Evolutionary conservation across 2,797 vertebrate genomes (phyloP).

Genomic region (Xyrichtys novacula): DNA sequence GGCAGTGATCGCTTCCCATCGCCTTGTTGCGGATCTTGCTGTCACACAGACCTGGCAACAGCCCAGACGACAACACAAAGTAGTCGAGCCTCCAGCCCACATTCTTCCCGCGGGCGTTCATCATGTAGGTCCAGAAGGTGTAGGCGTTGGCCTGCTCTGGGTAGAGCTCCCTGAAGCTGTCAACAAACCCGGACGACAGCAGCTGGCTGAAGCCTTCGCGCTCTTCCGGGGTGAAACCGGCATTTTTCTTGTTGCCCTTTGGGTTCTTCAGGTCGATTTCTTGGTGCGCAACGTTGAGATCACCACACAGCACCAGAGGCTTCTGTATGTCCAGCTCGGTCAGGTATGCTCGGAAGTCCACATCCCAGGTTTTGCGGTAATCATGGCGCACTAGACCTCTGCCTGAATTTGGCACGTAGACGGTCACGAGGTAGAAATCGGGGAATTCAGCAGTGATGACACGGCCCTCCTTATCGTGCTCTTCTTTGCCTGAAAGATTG

Average conservation of each 20-base stretch:
- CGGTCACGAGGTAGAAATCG: constrained; percentile 88
- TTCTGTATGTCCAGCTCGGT: constrained; percentile 87
- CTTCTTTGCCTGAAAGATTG: constrained; percentile 86
- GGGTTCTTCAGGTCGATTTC: constrained; percentile 94
- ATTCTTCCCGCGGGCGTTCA: constrained; percentile 91
- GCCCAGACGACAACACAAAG: constrained; percentile 88
- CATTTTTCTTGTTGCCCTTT: constrained; percentile 92
- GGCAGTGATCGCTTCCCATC: constrained; percentile 93
- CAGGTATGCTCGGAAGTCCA: constrained; percentile 88
- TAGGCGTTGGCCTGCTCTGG: constrained; percentile 87
- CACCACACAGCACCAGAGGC: constrained; percentile 90
- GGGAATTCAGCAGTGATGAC: constrained; percentile 93
- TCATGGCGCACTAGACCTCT: constrained; percentile 89
- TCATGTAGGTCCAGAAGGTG: constrained; percentile 98
- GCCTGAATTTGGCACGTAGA: constrained; percentile 90
- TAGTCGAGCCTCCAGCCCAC: constrained; percentile 95
- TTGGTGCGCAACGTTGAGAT: constrained; percentile 93
- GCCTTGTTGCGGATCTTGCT: constrained; percentile 91
- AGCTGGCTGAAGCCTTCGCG: constrained; percentile 89
- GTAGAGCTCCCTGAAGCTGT: constrained; percentile 92
- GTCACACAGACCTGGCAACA: constrained; percentile 89
- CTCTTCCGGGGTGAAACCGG: constrained; percentile 92
- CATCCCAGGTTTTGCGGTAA: constrained; percentile 92
- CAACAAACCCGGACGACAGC: constrained; percentile 86
- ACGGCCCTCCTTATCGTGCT: constrained; percentile 93